Evolutionary conservation across 2,113 vertebrate species (phyloP), one percentile per base, ranked within the genome.

Genomic region (Nanorana parkeri): DNA sequence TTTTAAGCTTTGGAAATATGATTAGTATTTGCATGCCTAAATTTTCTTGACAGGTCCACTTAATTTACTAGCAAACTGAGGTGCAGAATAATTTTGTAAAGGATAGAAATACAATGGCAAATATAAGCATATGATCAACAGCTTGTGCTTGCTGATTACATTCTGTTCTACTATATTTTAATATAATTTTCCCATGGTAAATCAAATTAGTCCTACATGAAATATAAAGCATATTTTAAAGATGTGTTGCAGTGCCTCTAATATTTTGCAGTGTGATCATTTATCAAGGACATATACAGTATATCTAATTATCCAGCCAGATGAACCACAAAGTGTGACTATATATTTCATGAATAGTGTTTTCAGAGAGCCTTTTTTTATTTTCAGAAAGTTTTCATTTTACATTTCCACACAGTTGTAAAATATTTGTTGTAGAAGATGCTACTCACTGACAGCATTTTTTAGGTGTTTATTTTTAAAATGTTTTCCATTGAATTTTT

Each of bases 341-440:
- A 73, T 73, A 29, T 73, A 73, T 73, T 73, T 73, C 32, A 73
- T 58, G 19, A 52, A 13, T 73, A 17, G 26, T 63, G 41, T 76
- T 47, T n/a, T 76, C 73, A 60, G 72, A 23, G n/a, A n/a, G 61
- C 29, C 56, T 61, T 64, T 65, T 15, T 54, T 17, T 17, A 17
- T 28, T 65, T 54, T 65, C 17, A 20, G 60, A 63, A 47, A 23
- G 36, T n/a, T 28, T 61, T 77, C 60, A 65, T 77, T 41, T n/a
- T 65, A 47, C 65, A 77, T 65, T 23, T 36, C 75, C 65, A 3
- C 36, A 77, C 75, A 77, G 60, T 65, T 77, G 36, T 41, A 77
- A 32, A 77, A 65, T 77, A 61, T 60, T 65, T 65, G 60, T 65
- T 19, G 0, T 52, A 41, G 21, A 77, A 24, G 65, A 65, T 60